Base-by-base conservation (phyloP, 2,113 vertebrate species). In the Mustela lutreola region DNA sequence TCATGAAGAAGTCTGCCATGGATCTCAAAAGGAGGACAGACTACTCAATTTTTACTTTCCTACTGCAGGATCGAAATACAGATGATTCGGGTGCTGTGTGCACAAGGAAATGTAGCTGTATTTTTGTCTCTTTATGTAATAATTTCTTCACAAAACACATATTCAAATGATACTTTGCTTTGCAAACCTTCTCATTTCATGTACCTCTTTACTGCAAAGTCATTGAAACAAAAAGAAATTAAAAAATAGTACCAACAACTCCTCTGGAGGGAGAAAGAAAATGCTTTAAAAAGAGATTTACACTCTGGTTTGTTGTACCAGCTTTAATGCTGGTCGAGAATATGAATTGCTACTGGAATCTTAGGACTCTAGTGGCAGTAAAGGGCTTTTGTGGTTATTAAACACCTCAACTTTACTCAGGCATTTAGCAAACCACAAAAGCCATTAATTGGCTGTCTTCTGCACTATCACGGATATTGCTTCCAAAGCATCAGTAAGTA, bases 351-450 rank as follows among this genome's bases (percentile, higher is more conserved):
- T n/a, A 82, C 26, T 85, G 50, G 31, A 88, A 50, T 88, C 63
- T 91, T 50, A 88, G 50, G 56, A 76, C 6, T 62, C 14, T 50
- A 71, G 39, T 36, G 39, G n/a, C 71, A 73, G 78, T 78, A 92
- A 81, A 93, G 78, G 86, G 71, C 58, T 95, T 95, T 63, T 85
- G 82, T 92, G 93, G 92, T 96, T 91, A 98, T 62, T 84, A 96
- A 97, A 96, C 18, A 78, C 58, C 71, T 95, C 82, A 71, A 48
- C 71, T 93, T 85, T 85, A 91, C 71, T 95, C 42, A 71, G 63
- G 81, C 90, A 97, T 95, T 97, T 86, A 95, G 82, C 26, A 76
- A 86, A 86, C 96, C 92, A n/a, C 90, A 65, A 93, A 89, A 95
- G 63, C 93, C 97, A 96, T 89, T 95, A 89, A 88, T 78, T 84